Evolutionary conservation across 2,888 invertebrate species (phyloP).

Genomic region (Bibio marci): DNA sequence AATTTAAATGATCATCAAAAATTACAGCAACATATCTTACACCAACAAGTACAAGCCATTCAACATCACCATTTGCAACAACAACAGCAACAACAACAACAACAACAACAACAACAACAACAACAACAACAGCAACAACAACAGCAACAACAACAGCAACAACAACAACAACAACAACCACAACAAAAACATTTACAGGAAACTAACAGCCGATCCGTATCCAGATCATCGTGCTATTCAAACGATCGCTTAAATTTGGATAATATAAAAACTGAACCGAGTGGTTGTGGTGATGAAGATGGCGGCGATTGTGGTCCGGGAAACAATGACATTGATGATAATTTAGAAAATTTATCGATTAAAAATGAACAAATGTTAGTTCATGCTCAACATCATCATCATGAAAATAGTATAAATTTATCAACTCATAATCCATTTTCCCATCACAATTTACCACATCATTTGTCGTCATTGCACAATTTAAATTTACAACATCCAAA

Average conservation of each 20-base stretch:
- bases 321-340: constrained; percentile 4
- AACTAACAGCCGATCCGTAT: constrained; percentile 13
- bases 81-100: constrained; percentile 8
- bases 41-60: constrained; percentile 7
- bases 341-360: neutral
- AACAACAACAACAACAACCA: too few species aligned
- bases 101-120: constrained; percentile 8
- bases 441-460: constrained; percentile 21
- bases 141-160: constrained; percentile 6
- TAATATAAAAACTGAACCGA: constrained; percentile 46
- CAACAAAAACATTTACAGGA: constrained; percentile 1
- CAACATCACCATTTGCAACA: constrained; percentile 12
- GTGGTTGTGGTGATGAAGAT: constrained; percentile 39
- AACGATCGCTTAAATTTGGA: constrained; percentile 14
- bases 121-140: constrained; percentile 13
- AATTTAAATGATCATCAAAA: too few species aligned
- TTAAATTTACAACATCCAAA: constrained; percentile 22
- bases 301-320: constrained; percentile 34
- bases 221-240: constrained; percentile 21
- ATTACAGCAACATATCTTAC: constrained; percentile 8
- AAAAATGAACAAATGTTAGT: neutral
- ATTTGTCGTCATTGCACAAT: constrained; percentile 12
- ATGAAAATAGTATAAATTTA: constrained; percentile 29
- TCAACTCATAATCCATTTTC: constrained; percentile 33
- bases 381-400: constrained; percentile 31